Evolutionary conservation across 2,113 vertebrate species (phyloP), one percentile per base, ranked within the genome.

Genomic region (Aspiorhynchus laticeps): DNA sequence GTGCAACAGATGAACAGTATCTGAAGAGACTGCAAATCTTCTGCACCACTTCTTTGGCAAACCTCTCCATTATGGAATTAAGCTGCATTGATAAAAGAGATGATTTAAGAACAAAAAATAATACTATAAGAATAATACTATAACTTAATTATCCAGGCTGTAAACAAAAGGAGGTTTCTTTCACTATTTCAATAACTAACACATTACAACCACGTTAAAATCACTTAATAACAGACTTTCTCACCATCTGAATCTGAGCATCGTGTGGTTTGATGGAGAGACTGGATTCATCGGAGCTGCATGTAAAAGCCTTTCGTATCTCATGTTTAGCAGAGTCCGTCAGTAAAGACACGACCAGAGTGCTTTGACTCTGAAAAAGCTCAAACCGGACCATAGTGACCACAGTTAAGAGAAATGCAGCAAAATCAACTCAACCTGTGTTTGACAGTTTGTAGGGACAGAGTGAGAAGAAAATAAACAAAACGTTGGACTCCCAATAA

Each of bases 311-410:
- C 7, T 43, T 74, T 67, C 14, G 46, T 51, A 89, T 85, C 46
- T 87, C 88, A 3, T 74, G 46, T 6, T 85, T 84, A 0, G 83
- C 86, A 8, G 73, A 53, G 46, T 82, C 83, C 2, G 88, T 88
- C 90, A 95, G 80, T 80, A 85, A 88, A 56, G 92, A 88, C 78
- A 94, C 17, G 33, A 94, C 90, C 33, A 77, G 63, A 71, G 86
- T 86, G 0, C 87, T 83, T 83, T 93, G 86, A 0, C 33, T 84
- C 21, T 89, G 81, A 93, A 94, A 93, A 63, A 86, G 87, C 0
- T 28, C 15, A 31, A 85, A 84, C 24, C 76, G 86, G 4, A 87
- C 71, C 92, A 92, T 93, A 36, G 15, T 75, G 85, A 46, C 41
- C 75, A 31, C 24, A 26, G 36, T 43, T 41, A 28, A 41, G 21